Conservation (phyloP, 1,140 invertebrate species). For the Drosophila mauritiana region DNA sequence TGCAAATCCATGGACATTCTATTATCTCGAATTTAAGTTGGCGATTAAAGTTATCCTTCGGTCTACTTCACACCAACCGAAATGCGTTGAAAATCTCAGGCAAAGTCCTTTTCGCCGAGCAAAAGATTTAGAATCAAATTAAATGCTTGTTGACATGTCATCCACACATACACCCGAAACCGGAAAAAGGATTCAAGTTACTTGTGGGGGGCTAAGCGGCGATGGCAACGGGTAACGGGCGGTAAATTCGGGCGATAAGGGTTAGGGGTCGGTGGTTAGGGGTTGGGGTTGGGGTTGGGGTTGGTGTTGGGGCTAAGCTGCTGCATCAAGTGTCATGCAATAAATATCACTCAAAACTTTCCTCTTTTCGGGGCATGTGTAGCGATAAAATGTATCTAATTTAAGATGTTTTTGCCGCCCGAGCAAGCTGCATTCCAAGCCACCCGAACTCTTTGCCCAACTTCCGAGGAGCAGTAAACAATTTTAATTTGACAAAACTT, state of each 20-base stretch:
- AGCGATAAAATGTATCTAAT: conserved; percentile 82
- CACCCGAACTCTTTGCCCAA: conserved; percentile 43
- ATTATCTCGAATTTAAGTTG: conserved; percentile 48
- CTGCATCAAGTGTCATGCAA: conserved; percentile 72
- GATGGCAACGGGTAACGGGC: not conserved
- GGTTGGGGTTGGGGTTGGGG: no score
- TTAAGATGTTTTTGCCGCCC: conserved; percentile 79
- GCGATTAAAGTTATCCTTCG: conserved; percentile 40
- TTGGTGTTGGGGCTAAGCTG: conserved; percentile 14
- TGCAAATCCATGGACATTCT: conserved; percentile 43
- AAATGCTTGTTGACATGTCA: conserved; percentile 74
- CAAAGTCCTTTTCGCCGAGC: conserved; percentile 25
- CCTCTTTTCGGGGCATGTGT: conserved; percentile 56
- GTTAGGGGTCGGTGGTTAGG: not conserved
- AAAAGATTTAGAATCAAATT: conserved; percentile 77
- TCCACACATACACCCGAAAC: conserved; percentile 43
- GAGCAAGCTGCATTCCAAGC: conserved; percentile 54
- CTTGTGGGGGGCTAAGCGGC: conserved; percentile 6
- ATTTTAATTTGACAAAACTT: conserved; percentile 83
- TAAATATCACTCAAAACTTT: conserved; percentile 79
- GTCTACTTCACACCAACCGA: not conserved
- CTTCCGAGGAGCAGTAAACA: conserved; percentile 72
- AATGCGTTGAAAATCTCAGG: conserved; percentile 26
- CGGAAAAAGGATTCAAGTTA: conserved; percentile 49
- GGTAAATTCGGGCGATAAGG: not conserved